Evolutionary conservation across 1,140 invertebrate genomes (phyloP).

Genomic region (Musca domestica): DNA sequence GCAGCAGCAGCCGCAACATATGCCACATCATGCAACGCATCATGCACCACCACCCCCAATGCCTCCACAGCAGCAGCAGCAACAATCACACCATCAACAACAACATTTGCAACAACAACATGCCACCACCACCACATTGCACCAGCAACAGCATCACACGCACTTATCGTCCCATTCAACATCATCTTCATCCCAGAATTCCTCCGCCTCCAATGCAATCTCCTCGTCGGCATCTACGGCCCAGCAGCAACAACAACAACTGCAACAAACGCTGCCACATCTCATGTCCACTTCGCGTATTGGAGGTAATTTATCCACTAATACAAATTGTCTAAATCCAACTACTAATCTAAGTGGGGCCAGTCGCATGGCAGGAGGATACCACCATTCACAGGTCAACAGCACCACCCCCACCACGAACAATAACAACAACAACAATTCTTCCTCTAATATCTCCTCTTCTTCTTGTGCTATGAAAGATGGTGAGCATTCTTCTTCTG

Average conservation of each 20-base stretch:
- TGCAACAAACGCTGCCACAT: slow-evolving; percentile 17
- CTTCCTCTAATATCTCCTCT: slow-evolving; percentile 19
- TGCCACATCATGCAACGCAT: slow-evolving; percentile 19
- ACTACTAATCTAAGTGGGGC: neutral
- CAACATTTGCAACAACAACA: slow-evolving; percentile 20
- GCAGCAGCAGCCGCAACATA: slow-evolving; percentile 25
- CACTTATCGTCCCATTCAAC: slow-evolving; percentile 14
- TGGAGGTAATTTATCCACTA: slow-evolving; percentile 9
- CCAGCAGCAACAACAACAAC: slow-evolving; percentile 17
- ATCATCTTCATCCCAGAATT: neutral
- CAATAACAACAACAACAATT: slow-evolving; percentile 40
- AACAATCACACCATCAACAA: slow-evolving; percentile 19
- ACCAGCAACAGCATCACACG: slow-evolving; percentile 25
- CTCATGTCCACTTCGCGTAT: slow-evolving; percentile 18
- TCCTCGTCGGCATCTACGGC: slow-evolving; percentile 13
- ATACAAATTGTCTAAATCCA: neutral
- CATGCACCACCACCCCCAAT: slow-evolving; percentile 11
- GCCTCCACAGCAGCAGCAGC: slow-evolving; percentile 7
- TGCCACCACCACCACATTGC: slow-evolving; percentile 18
- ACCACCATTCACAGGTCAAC: neutral
- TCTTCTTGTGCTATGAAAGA: neutral
- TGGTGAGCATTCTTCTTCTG: neutral
- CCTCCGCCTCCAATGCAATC: slow-evolving; percentile 8
- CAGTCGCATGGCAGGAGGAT: neutral
- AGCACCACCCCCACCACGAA: slow-evolving; percentile 6